These are phyloP conservation scores for Salarias fasciatus DNA, from an alignment of 2,797 vertebrate genomes.

Conservation along the genomic window DNA sequence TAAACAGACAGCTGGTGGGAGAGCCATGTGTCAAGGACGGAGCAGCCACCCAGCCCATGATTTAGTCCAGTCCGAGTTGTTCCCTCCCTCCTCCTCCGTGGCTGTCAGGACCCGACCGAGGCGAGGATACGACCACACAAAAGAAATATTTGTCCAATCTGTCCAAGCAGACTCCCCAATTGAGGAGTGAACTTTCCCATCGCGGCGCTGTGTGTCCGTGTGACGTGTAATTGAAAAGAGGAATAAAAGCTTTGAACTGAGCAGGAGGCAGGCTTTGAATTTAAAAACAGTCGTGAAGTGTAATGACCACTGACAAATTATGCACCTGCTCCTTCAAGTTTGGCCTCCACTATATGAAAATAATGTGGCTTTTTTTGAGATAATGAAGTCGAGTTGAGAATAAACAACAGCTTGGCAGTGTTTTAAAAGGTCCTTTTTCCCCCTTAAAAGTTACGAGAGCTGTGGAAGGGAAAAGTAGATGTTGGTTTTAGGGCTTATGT, in stretches of 20 bases:
- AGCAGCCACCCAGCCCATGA: conserved; percentile 65
- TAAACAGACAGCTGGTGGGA: conserved; percentile 79
- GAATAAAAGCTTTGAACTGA: conserved; percentile 59
- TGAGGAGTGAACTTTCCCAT: conserved; percentile 83
- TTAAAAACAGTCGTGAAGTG: conserved; percentile 21
- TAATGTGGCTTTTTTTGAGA: conserved; percentile 35
- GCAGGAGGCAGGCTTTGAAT: conserved; percentile 38
- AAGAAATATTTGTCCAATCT: conserved; percentile 86
- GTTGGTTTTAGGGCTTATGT: conserved; percentile 39
- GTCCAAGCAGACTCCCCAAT: conserved; percentile 80
- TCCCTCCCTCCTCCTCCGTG: conserved; percentile 67
- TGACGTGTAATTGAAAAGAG: conserved; percentile 64
- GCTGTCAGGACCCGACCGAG: conserved; percentile 75
- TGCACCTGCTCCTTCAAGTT: conserved; percentile 52
- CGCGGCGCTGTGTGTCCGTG: conserved; percentile 59
- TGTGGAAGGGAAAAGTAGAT: conserved; percentile 28
- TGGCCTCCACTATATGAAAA: conserved; percentile 22
- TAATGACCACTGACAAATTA: conserved; percentile 48
- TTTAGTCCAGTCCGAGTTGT: conserved; percentile 61
- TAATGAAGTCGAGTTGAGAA: conserved; percentile 21
- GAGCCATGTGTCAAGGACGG: conserved; percentile 58
- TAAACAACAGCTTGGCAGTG: conserved; percentile 45
- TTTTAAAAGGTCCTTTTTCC: conserved; percentile 43
- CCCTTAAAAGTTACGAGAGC: conserved; percentile 29
- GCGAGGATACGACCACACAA: conserved; percentile 79